phyloP scores from a whole-genome alignment of 1,140 invertebrate species.

The Drosophila biarmipes region DNA sequence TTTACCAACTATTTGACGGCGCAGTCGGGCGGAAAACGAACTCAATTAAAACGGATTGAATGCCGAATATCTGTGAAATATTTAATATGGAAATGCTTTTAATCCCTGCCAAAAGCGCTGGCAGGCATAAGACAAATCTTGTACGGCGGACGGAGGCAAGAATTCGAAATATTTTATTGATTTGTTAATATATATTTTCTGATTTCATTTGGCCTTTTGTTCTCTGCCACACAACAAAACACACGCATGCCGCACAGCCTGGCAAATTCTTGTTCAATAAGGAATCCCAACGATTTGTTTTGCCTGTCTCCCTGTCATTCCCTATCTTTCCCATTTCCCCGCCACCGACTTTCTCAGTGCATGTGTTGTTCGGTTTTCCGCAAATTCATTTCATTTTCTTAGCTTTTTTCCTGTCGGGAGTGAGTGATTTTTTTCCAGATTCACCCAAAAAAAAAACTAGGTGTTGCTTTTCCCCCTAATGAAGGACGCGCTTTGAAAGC shows the following conservation, averaged over 20 bases:
- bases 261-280: slow-evolving; percentile 38
- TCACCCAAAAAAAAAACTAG: neutral
- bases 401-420: slow-evolving; percentile 24
- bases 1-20: slow-evolving; percentile 13
- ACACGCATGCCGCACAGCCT: slow-evolving; percentile 1
- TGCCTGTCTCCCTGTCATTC: slow-evolving; percentile 12
- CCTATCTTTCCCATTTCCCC: neutral
- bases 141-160: slow-evolving; percentile 7
- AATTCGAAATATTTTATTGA: slow-evolving; percentile 49
- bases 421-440: slow-evolving; percentile 39
- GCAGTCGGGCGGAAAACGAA: slow-evolving; percentile 25
- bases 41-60: slow-evolving; percentile 48
- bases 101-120: slow-evolving; percentile 11
- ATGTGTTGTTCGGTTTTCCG: slow-evolving; percentile 48
- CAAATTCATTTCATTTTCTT: slow-evolving; percentile 52
- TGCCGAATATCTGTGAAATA: slow-evolving; percentile 43
- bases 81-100: slow-evolving; percentile 45
- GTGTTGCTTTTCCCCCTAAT: slow-evolving; percentile 49
- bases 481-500: slow-evolving; percentile 51
- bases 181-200: slow-evolving; percentile 53
- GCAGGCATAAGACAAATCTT: slow-evolving; percentile 14
- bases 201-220: slow-evolving; percentile 41
- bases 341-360: slow-evolving; percentile 20
- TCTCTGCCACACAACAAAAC: neutral
- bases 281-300: slow-evolving; percentile 34